phyloP scores from a whole-genome alignment of 2,113 vertebrate species.

The Scalopus aquaticus region DNA sequence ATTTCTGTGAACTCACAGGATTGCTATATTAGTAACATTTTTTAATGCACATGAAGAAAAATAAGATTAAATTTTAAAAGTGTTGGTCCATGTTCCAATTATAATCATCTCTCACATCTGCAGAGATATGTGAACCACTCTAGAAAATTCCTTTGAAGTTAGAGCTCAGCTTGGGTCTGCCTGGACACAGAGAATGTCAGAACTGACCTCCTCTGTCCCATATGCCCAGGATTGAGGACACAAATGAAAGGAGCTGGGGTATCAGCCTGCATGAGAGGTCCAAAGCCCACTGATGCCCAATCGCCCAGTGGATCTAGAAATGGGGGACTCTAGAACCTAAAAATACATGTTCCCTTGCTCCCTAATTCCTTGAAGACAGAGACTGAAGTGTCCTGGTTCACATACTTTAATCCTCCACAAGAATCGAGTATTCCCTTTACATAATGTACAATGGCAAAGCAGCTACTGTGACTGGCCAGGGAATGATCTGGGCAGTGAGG shows the following conservation, averaged over 20 bases:
- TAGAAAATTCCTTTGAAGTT: neutral
- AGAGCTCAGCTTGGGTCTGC: neutral
- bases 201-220: too few species aligned
- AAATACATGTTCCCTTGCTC: neutral
- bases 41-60: neutral
- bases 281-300: too few species aligned
- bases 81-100: neutral
- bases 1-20: neutral
- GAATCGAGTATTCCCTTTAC: neutral
- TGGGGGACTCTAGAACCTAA: neutral
- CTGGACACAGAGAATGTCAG: neutral
- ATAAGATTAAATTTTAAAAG: neutral
- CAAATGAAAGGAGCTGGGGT: neutral
- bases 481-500: neutral
- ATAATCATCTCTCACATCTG: neutral
- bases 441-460: neutral
- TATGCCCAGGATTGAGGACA: rapidly evolving
- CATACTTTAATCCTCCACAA: neutral
- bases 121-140: neutral
- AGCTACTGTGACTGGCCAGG: neutral
- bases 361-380: neutral
- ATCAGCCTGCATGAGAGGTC: neutral
- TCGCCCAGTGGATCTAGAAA: neutral
- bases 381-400: neutral
- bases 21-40: neutral